Percentiles rank a stretch among this genome's conserved stretches.
Evolutionary conservation across 2,888 invertebrate species (phyloP).

Genomic region (Nycteola revayana): DNA sequence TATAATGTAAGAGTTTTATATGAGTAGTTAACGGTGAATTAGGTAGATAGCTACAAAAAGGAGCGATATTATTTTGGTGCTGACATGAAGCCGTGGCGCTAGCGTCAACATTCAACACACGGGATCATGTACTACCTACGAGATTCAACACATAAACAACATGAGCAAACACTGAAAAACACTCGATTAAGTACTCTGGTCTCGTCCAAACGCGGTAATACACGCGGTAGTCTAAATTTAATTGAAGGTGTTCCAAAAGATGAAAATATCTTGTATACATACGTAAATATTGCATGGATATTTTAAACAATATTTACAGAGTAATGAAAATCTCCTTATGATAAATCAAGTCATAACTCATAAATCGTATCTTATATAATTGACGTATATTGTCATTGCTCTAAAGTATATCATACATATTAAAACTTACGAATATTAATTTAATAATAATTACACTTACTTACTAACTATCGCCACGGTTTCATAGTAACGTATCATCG

Average conservation of each 20-base stretch:
- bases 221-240: too few species aligned
- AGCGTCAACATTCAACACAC: constrained; percentile 41
- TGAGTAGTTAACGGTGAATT: constrained; percentile 67
- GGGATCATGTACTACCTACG: constrained; percentile 48
- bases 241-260: too few species aligned
- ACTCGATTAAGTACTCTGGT: constrained; percentile 1
- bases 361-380: constrained; percentile 64
- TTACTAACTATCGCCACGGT: constrained; percentile 59
- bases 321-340: constrained; percentile 32
- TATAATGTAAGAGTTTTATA: constrained; percentile 60
- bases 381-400: constrained; percentile 72
- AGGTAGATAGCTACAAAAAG: constrained; percentile 61
- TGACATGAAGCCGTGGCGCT: constrained; percentile 59
- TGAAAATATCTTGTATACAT: too few species aligned
- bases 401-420: constrained; percentile 51
- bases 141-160: constrained; percentile 63
- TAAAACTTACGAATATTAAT: constrained; percentile 45
- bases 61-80: constrained; percentile 35
- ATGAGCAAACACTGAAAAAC: constrained; percentile 42
- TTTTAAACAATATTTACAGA: constrained; percentile 47
- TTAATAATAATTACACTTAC: constrained; percentile 40
- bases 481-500: constrained; percentile 43
- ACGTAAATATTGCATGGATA: constrained; percentile 32
- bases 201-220: constrained; percentile 12
- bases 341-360: constrained; percentile 40